Evolutionary conservation across 1,140 invertebrate species (phyloP).

Genomic region (Proctacanthus coquilletti): DNA sequence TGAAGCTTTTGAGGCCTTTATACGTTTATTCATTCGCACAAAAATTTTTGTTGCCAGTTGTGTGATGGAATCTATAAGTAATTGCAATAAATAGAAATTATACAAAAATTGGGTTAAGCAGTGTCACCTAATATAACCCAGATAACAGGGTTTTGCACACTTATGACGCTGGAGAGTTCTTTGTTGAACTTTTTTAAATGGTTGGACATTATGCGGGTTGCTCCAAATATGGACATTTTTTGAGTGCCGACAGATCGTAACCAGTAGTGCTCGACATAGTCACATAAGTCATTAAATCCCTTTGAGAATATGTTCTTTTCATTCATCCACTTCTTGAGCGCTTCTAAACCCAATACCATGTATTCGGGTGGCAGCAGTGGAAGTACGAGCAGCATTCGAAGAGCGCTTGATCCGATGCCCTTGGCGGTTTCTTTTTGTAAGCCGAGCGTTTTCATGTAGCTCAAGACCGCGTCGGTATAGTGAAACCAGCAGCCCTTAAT

Average conservation of each 20-base stretch:
- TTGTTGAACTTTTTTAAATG: slow-evolving; percentile 6
- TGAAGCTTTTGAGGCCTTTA: neutral
- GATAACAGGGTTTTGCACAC: neutral
- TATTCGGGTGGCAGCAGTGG: slow-evolving; percentile 8
- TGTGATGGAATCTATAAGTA: slow-evolving; percentile 3
- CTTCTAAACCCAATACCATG: slow-evolving; percentile 5
- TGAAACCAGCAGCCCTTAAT: slow-evolving; percentile 7
- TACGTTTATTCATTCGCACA: slow-evolving; percentile 2
- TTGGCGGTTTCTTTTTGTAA: slow-evolving; percentile 4
- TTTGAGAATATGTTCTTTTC: slow-evolving; percentile 5
- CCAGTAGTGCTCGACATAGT: slow-evolving; percentile 6
- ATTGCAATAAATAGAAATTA: neutral
- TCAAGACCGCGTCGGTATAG: slow-evolving; percentile 5
- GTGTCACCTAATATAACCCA: slow-evolving; percentile 4
- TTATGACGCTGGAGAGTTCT: slow-evolving; percentile 1
- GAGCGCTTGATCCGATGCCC: slow-evolving; percentile 1
- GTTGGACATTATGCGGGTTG: slow-evolving; percentile 3
- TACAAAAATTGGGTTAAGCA: no score
- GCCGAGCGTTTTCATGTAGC: slow-evolving; percentile 3
- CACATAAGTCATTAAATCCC: slow-evolving; percentile 2
- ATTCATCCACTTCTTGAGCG: slow-evolving; percentile 7
- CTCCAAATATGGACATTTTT: slow-evolving; percentile 9
- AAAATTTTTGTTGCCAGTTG: slow-evolving; percentile 3
- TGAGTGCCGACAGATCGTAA: slow-evolving; percentile 4
- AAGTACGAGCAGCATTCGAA: slow-evolving; percentile 6